Percentiles rank a stretch among this genome's conserved stretches.
These are phyloP conservation scores for Xiphydria camelus DNA, from an alignment of 2,888 invertebrate species.

Conservation along the genomic window DNA sequence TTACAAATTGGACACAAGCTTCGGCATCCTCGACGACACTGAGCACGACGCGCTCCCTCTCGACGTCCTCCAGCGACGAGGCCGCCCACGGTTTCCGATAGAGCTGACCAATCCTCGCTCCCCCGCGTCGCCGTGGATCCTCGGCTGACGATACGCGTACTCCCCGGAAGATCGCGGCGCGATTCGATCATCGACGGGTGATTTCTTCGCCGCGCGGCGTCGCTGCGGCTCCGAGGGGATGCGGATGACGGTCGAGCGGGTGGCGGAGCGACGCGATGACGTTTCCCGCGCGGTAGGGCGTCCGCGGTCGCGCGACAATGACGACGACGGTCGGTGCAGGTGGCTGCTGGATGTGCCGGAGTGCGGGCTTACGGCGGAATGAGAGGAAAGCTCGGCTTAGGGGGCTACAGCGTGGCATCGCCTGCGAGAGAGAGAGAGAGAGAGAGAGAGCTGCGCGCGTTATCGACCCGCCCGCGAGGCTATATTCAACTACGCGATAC, in stretches of 20 bases:
- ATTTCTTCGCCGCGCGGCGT: too few relatives aligned
- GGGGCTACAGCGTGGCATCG: conserved; percentile 45
- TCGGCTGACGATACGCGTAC: neutral
- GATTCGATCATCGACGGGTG: too few relatives aligned
- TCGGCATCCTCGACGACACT: too few relatives aligned
- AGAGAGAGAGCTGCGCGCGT: conserved; percentile 51
- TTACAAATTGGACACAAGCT: too few relatives aligned
- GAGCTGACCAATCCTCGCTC: conserved; percentile 8
- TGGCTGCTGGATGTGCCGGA: conserved; percentile 45
- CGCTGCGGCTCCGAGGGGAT: conserved; percentile 4
- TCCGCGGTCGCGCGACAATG: too few relatives aligned
- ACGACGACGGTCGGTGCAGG: conserved; percentile 36
- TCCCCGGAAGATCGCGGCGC: neutral
- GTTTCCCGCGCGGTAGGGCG: too few relatives aligned
- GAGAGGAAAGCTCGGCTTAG: conserved; percentile 50
- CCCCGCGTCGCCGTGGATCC: neutral
- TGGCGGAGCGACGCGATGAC: conserved; percentile 10
- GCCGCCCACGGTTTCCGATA: too few relatives aligned
- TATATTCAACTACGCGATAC: conserved; percentile 32
- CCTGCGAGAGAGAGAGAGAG: too few relatives aligned
- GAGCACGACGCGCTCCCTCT: too few relatives aligned
- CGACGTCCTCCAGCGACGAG: too few relatives aligned
- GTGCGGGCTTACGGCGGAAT: conserved; percentile 51
- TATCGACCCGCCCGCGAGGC: conserved; percentile 53
- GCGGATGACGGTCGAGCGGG: conserved; percentile 6